Evolutionary conservation across 2,797 vertebrate genomes (phyloP).

Genomic region (Nasua narica): DNA sequence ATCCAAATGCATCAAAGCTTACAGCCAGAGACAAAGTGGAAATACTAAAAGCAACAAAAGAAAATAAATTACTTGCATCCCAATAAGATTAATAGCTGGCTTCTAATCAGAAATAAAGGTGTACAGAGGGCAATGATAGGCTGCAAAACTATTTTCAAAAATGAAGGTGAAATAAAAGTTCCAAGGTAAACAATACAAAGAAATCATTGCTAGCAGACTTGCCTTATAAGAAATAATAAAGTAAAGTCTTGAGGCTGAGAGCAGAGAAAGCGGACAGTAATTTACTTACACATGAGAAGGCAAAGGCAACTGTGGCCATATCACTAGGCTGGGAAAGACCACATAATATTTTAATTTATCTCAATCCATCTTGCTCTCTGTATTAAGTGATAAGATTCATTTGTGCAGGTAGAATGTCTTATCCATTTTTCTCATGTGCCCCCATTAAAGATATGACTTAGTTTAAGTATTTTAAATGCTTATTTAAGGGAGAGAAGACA

Average conservation of each 20-base stretch:
- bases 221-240: background rate
- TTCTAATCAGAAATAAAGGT: background rate
- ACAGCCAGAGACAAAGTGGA: background rate
- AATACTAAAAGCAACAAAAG: background rate
- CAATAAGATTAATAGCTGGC: background rate
- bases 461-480: background rate
- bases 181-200: background rate
- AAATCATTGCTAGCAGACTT: background rate
- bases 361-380: background rate
- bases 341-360: accelerated
- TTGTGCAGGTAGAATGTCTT: too few relatives aligned
- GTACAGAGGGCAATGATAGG: background rate
- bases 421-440: background rate
- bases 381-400: background rate
- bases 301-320: background rate
- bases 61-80: background rate
- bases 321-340: background rate
- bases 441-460: background rate
- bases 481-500: background rate
- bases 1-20: background rate
- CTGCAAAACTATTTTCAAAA: background rate
- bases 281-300: background rate
- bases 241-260: background rate
- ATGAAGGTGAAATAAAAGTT: background rate
- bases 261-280: background rate